phyloP scores from a whole-genome alignment of 2,888 invertebrate genomes.

The Limnephilus marmoratus region DNA sequence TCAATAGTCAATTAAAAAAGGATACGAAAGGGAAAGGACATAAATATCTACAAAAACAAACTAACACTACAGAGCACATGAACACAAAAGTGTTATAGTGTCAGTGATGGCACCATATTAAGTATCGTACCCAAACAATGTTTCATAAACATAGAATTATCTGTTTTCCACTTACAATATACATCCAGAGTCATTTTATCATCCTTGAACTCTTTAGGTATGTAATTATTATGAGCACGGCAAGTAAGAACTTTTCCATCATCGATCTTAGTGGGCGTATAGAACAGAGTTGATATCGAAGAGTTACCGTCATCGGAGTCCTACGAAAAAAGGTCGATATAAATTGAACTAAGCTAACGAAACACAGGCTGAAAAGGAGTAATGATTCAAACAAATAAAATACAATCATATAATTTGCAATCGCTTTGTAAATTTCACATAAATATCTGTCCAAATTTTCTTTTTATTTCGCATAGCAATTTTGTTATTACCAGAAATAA shows the following conservation, averaged over 20 bases:
- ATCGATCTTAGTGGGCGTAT: constrained; percentile 87
- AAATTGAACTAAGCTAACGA: neutral
- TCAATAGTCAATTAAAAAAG: neutral
- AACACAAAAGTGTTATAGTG: neutral
- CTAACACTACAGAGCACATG: neutral
- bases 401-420: neutral
- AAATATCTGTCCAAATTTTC: neutral
- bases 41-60: neutral
- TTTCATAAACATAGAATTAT: neutral
- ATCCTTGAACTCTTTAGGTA: constrained; percentile 85
- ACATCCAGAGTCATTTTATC: constrained; percentile 89
- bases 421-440: neutral
- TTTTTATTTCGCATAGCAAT: neutral
- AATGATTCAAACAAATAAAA: neutral
- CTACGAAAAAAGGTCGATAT: constrained; percentile 72
- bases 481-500: neutral
- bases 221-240: constrained; percentile 86
- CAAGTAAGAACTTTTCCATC: constrained; percentile 88
- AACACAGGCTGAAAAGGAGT: neutral
- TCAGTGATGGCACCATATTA: too few species aligned
- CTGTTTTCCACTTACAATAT: constrained; percentile 85
- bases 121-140: neutral
- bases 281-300: constrained; percentile 85
- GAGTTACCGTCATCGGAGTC: constrained; percentile 89
- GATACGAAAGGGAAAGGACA: neutral